Evolutionary conservation across 2,888 invertebrate genomes (phyloP).

Genomic region (Ormyrus thymus): DNA sequence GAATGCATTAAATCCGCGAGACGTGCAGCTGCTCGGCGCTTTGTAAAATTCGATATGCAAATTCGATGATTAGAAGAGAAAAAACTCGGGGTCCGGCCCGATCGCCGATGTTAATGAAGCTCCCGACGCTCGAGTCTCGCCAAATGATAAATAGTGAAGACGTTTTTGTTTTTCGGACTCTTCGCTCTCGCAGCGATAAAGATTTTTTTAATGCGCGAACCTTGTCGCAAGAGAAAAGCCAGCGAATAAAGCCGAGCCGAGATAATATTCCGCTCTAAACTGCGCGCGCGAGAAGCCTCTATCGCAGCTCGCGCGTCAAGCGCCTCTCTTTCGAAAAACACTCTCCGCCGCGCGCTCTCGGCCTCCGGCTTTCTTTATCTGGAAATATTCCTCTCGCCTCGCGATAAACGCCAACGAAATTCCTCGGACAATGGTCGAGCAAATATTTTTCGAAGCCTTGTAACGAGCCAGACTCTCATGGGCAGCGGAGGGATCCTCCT

Average conservation of each 20-base stretch:
- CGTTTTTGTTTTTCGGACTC: slow-evolving; percentile 21
- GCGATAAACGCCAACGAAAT: slow-evolving; percentile 46
- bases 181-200: slow-evolving; percentile 3
- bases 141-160: slow-evolving; percentile 46
- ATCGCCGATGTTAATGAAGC: slow-evolving; percentile 38
- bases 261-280: background rate
- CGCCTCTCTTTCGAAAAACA: slow-evolving; percentile 6
- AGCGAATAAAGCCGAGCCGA: background rate
- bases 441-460: slow-evolving; percentile 50
- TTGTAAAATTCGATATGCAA: slow-evolving; percentile 37
- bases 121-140: background rate
- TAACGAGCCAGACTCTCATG: slow-evolving; percentile 53
- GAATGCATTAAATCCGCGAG: slow-evolving; percentile 17
- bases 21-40: background rate
- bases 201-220: slow-evolving; percentile 44
- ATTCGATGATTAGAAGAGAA: slow-evolving; percentile 40
- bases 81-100: slow-evolving; percentile 1
- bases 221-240: slow-evolving; percentile 30
- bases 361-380: slow-evolving; percentile 32
- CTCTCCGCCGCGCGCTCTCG: background rate
- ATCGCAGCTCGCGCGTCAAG: background rate
- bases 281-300: slow-evolving; percentile 1
- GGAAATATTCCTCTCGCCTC: slow-evolving; percentile 22
- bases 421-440: slow-evolving; percentile 43
- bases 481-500: slow-evolving; percentile 35